Percentiles rank a stretch among this genome's conserved stretches.
These are phyloP conservation scores for Xenotilapia leptura DNA, from an alignment of 2,113 vertebrate species.

Conservation along the genomic window DNA sequence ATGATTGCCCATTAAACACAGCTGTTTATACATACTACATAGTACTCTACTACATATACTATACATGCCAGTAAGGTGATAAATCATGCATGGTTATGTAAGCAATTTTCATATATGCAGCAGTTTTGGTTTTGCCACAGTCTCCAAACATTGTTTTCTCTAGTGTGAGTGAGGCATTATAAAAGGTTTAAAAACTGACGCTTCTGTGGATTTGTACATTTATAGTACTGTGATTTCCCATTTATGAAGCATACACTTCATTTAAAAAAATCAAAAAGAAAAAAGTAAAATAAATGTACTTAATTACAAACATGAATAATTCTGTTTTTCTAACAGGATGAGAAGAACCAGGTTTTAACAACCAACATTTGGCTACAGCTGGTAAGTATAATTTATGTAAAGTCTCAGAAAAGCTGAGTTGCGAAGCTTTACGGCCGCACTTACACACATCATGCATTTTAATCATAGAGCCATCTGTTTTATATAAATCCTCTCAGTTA, in stretches of 20 bases:
- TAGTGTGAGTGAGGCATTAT: not conserved
- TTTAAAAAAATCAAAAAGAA: not conserved
- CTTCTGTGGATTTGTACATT: not conserved
- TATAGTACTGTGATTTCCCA: not conserved
- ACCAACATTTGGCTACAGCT: conserved; percentile 92
- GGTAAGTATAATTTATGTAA: conserved; percentile 65
- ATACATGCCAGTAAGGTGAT: not conserved
- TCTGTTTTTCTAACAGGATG: conserved; percentile 74
- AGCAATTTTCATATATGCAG: not conserved
- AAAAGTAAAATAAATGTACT: not conserved
- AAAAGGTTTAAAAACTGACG: not conserved
- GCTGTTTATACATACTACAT: not conserved
- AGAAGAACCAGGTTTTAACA: conserved; percentile 95
- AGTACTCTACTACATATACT: not conserved
- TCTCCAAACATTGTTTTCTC: not conserved
- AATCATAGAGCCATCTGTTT: not conserved
- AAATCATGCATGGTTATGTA: not conserved
- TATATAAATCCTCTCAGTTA: not conserved
- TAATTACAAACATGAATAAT: not conserved
- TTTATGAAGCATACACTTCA: not conserved
- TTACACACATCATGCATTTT: not conserved
- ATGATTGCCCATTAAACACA: not conserved
- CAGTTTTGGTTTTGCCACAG: not conserved
- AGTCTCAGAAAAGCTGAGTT: not conserved
- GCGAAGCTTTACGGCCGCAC: not conserved